Evolutionary conservation across 2,113 vertebrate genomes (phyloP), one percentile per base, ranked within the genome.

Genomic region (Indri indri): DNA sequence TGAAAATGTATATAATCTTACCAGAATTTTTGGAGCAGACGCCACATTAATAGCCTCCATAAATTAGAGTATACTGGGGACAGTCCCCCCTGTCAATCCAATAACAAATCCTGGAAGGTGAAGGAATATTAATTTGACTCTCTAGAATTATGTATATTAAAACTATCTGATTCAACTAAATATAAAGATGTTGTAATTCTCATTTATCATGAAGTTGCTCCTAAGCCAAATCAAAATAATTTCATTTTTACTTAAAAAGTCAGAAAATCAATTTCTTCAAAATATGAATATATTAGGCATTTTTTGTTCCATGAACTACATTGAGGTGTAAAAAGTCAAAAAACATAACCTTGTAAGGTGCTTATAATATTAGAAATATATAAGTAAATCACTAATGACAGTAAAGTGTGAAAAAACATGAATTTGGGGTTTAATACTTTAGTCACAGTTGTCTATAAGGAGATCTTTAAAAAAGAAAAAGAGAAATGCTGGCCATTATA

Each of bases 221-320:
- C 30, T 96, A 90, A 65, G 66, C 27, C 42, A 82, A 85, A 32
- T 47, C 20, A 82, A 74, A n/a, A 6, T 57, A 61, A 90, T 87
- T 77, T 86, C 16, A 30, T 74, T 92, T 59, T 90, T 32, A 63
- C 37, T 74, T 74, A 40, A 45, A 74, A 45, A 57, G 50, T 34
- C 20, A 42, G 59, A 92, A 83, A 90, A 81, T 74, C 7, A 87
- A 42, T 82, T 90, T 94, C 23, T 91, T 86, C 16, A 82, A 93
- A 87, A 42, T 54, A 14, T 42, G 85, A 91, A 40, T 40, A 14
- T n/a, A n/a, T 45, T 73, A 91, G 40, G 47, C 22, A 59, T 74
- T 71, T 79, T 79, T 71, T 86, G 23, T 80, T 9, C 1, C 42
- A 71, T 85, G 11, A 30, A 86, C 25, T 63, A 66, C 80, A 74